These are phyloP conservation scores for Suillia variegata DNA, from an alignment of 2,888 invertebrate species.

Conservation along the genomic window DNA sequence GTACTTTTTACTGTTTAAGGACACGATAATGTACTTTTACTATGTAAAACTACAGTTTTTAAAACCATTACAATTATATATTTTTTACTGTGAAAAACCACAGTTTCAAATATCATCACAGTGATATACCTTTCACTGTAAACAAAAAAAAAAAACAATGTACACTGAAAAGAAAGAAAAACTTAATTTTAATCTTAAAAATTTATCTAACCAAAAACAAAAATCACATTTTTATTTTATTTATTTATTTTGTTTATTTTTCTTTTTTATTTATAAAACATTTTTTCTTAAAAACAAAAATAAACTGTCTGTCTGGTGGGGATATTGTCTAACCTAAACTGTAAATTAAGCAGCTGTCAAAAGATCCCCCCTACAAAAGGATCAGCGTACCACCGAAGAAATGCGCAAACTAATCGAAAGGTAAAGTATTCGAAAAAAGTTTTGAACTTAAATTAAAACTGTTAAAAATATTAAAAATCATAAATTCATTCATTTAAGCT, in stretches of 20 bases:
- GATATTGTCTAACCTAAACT: slow-evolving; percentile 17
- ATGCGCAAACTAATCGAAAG: slow-evolving; percentile 97
- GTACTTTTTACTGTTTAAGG: no score
- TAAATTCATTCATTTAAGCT: no score
- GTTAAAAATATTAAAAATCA: no score
- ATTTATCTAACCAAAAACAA: neutral
- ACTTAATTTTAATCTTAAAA: neutral
- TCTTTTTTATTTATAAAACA: slow-evolving; percentile 10
- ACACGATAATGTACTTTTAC: no score
- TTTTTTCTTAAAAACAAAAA: slow-evolving; percentile 17
- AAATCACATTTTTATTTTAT: neutral
- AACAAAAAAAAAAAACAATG: no score
- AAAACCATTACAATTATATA: no score
- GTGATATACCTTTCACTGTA: no score
- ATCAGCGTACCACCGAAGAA: slow-evolving; percentile 93
- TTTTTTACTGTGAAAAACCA: no score
- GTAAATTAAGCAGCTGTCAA: slow-evolving; percentile 62
- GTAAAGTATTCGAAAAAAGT: slow-evolving; percentile 73
- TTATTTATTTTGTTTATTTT: slow-evolving; percentile 12
- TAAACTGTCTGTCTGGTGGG: slow-evolving; percentile 14
- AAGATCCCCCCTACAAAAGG: slow-evolving; percentile 77
- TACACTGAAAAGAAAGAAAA: neutral
- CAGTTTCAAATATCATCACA: no score
- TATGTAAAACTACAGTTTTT: no score
- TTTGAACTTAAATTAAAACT: no score